These are phyloP conservation scores for Mus caroli DNA, from an alignment of 2,797 vertebrate genomes.

Conservation along the genomic window DNA sequence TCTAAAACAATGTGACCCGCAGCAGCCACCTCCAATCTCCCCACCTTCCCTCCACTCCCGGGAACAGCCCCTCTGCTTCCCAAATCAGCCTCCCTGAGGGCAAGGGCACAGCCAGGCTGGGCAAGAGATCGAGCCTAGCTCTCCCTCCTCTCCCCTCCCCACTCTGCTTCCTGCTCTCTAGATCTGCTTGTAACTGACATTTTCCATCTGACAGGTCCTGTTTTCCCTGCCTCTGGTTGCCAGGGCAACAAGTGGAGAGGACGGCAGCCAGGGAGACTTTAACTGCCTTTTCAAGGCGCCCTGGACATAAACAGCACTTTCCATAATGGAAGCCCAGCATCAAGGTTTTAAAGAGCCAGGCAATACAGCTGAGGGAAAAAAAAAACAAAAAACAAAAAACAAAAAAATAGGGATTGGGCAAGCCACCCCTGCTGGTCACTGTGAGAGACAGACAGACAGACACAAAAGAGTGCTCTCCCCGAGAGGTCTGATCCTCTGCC, in stretches of 20 bases:
- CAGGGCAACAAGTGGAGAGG: constrained; percentile 92
- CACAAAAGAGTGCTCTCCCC: constrained; percentile 14
- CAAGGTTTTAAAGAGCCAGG: constrained; percentile 2
- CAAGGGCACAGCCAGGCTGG: neutral
- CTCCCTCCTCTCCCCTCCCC: neutral
- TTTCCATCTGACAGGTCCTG: constrained; percentile 96
- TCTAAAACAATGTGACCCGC: accelerated
- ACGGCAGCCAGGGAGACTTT: constrained; percentile 88
- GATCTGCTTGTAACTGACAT: constrained; percentile 95
- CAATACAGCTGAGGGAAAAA: neutral
- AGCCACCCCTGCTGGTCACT: neutral
- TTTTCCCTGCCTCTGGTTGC: constrained; percentile 91
- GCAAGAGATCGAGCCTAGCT: neutral
- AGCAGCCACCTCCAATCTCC: accelerated
- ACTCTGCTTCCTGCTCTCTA: constrained; percentile 54
- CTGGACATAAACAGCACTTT: constrained; percentile 87
- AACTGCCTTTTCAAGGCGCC: constrained; percentile 89
- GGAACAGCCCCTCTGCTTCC: neutral
- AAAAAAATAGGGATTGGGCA: neutral
- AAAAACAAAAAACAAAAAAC: too few species aligned
- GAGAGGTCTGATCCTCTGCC: neutral
- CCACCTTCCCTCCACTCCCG: neutral
- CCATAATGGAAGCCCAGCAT: constrained; percentile 78
- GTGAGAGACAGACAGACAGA: constrained; percentile 12
- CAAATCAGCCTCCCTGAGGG: neutral